Evolutionary conservation across 2,888 invertebrate genomes (phyloP), one percentile per base, ranked within the genome.

Genomic region (Xestia sexstrigata): DNA sequence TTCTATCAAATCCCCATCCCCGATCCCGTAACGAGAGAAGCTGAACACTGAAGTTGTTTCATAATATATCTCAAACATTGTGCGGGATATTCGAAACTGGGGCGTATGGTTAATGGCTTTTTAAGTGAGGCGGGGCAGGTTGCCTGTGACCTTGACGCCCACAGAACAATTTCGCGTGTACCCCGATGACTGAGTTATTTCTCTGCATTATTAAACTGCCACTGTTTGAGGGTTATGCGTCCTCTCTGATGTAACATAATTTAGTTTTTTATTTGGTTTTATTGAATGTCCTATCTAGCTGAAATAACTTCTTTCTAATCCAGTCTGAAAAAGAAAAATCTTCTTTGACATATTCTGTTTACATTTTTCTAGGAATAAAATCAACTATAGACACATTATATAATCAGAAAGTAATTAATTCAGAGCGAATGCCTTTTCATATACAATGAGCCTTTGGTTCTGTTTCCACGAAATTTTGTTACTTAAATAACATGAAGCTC

Each of bases 61-160:
- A 77, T 76, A 85, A 83, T 86, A 42, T 84, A 85, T 78, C 68
- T 86, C 83, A 79, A 88, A 88, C 87, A 88, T 89, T 89, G 79
- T 81, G 79, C 85, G 79, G 74, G 74, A 74, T 85, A 88, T 88
- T 80, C 60, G 79, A 79, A 81, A 80, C 78, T 79, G 81, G 87
- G 78, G 84, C 71, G 84, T 86, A 87, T 86, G 86, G 87, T 85
- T 91, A 92, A 93, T 93, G 92, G 90, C 79, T 88, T 91, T 93
- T 92, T 91, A 91, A 93, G 92, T 92, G 91, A 88, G 85, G 86
- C 72, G 83, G 76, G 88, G 77, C 87, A 86, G 90, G 86, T 89
- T 83, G 79, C 77, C 79, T 81, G 74, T 82, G 86, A 81, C 89
- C 86, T 89, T 84, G 84, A 66, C 75, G 80, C 76, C 68, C 52